These are phyloP conservation scores for Apis mellifera DNA, from an alignment of 1,140 invertebrate genomes.

Conservation along the genomic window Amel_HAv3.1 CM009942.2:5164501-5165000, in stretches of 20 bases:
- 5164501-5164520: background rate
- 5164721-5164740: background rate
- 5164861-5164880: background rate
- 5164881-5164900: conserved; percentile 25
- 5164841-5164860: conserved; percentile 13
- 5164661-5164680: no score
- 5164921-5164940: background rate
- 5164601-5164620: no score
- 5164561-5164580: background rate
- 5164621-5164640: no score
- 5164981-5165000: background rate
- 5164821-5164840: background rate
- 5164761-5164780: conserved; percentile 13
- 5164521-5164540: background rate
- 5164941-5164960: background rate
- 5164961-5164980: background rate
- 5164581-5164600: no score
- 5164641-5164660: no score
- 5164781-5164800: background rate
- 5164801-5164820: conserved; percentile 17
- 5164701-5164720: no score
- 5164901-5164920: background rate
- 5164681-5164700: no score
- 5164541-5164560: background rate
- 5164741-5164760: background rate